Evolutionary conservation across 2,888 invertebrate genomes (phyloP), one percentile per base, ranked within the genome.

Genomic region (Apodemia mormo): DNA sequence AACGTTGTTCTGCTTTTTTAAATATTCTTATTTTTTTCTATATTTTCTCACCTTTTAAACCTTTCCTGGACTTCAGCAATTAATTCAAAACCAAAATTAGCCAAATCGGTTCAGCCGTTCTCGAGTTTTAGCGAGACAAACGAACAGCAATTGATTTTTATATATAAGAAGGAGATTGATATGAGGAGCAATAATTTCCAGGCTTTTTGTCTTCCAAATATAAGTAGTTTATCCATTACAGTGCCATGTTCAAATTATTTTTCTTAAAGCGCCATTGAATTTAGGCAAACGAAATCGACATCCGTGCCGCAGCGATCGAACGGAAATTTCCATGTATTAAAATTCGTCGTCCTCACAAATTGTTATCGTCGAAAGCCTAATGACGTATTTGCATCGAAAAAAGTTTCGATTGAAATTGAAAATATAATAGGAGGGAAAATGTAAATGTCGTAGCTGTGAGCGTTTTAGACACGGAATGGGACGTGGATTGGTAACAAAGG

Each of bases 311-410:
- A 33, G 30, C 12, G 61, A 61, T 61, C 33, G 61, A 61, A 33
- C 61, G 61, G 70, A 74, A 79, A 87, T 86, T 82, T 85, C 80
- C 85, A 84, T 85, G 79, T 80, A 87, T 87, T 86, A 85, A 87
- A 84, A 87, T 87, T 85, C 85, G 81, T 77, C 81, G 77, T 71
- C 77, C 76, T 79, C 82, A 77, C 82, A 85, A 86, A 85, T 85
- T 85, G 86, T 85, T 85, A 83, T 82, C 83, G 82, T 76, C 73
- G 80, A 79, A 78, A 79, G 75, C 81, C 81, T 87, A 89, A 89
- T 87, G 87, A 88, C 79, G 84, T 86, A 88, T 89, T 89, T 88
- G 88, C 89, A 89, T 88, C 80, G 81, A 84, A 87, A 86, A 85
- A 85, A 87, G 84, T 86, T 83, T 79, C 76, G 73, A 75, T 76